A percentile compares a stretch with the other conserved stretches of the same genome.
Conservation (phyloP, 2,113 vertebrate species). For the Cygnus buccinator region DNA sequence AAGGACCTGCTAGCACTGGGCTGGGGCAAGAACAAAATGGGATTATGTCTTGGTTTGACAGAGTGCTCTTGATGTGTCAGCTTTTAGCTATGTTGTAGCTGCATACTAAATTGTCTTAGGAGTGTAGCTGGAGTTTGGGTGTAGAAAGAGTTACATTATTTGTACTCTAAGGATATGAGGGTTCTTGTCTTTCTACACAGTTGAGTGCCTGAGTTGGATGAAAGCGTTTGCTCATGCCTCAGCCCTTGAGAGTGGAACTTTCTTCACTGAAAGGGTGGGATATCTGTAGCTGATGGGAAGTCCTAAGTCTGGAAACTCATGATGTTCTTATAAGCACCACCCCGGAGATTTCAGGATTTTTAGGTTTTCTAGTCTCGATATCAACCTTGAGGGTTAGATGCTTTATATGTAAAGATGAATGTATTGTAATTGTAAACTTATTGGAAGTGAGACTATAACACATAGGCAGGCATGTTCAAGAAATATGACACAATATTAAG, state of each 20-base stretch:
- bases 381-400: background rate
- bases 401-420: background rate
- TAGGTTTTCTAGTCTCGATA: background rate
- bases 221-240: background rate
- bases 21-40: background rate
- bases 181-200: background rate
- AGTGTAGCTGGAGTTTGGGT: accelerated
- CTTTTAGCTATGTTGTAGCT: background rate
- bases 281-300: background rate
- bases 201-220: background rate
- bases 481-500: background rate
- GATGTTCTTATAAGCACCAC: background rate
- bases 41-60: background rate
- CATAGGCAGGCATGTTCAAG: background rate
- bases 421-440: background rate
- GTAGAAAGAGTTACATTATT: background rate
- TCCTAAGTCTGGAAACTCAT: background rate
- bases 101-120: background rate
- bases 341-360: background rate
- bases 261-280: accelerated
- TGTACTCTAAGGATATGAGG: background rate
- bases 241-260: background rate
- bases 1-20: background rate
- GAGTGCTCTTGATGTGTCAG: background rate
- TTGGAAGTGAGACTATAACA: background rate